Evolutionary conservation across 2,113 vertebrate species (phyloP).

Genomic region (Argyrosomus japonicus): DNA sequence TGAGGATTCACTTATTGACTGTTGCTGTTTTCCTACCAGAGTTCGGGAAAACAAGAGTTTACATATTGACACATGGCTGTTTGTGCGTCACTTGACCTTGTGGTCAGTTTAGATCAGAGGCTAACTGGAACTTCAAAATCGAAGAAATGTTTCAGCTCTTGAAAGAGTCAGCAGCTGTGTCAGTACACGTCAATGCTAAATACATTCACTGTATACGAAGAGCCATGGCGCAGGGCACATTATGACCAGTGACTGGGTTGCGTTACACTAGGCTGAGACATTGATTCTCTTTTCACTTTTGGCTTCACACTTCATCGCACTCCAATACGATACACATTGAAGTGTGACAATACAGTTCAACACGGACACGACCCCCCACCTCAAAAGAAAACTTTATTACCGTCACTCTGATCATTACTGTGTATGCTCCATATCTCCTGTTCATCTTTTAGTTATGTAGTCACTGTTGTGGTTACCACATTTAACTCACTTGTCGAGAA

Average conservation of each 20-base stretch:
- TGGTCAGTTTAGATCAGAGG: constrained; percentile 29
- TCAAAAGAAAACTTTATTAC: not conserved
- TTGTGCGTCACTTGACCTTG: constrained; percentile 47
- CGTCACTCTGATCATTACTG: not conserved
- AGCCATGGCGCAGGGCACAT: constrained; percentile 1
- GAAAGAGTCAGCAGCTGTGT: constrained; percentile 33
- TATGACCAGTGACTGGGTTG: not conserved
- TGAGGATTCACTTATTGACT: not conserved
- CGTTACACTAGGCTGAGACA: constrained; percentile 8
- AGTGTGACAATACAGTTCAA: not conserved
- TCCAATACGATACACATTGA: not conserved
- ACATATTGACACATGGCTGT: constrained; percentile 43
- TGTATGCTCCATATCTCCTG: not conserved
- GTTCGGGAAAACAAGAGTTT: constrained; percentile 16
- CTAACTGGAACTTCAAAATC: constrained; percentile 30
- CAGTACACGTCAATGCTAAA: constrained; percentile 31
- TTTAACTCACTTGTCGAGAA: not conserved
- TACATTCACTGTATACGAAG: not conserved
- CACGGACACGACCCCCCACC: not conserved
- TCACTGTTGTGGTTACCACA: not conserved
- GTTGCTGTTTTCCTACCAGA: not conserved
- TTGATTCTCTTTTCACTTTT: constrained; percentile 19
- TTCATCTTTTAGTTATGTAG: not conserved
- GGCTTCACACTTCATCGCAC: not conserved
- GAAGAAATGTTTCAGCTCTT: constrained; percentile 20